These are phyloP conservation scores for Zaprionus gabonicus DNA, from an alignment of 1,140 invertebrate species.

Conservation along the genomic window DNA sequence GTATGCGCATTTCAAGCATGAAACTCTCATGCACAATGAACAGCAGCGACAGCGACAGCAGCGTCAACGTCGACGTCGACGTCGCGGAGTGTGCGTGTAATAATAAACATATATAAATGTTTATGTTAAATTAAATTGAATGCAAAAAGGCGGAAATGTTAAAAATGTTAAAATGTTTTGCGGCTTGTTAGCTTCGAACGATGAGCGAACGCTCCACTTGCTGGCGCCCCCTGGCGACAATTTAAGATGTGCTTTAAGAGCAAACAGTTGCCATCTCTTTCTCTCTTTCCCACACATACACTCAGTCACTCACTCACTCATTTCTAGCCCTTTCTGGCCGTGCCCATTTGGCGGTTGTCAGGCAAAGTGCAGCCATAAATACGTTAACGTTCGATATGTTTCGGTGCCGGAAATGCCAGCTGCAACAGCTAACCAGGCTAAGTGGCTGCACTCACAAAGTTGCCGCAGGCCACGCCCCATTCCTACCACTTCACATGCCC, in stretches of 20 bases:
- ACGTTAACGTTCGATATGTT: constrained; percentile 79
- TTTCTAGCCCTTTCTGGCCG: constrained; percentile 3
- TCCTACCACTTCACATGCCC: background rate
- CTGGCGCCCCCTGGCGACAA: constrained; percentile 32
- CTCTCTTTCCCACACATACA: background rate
- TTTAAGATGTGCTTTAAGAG: constrained; percentile 64
- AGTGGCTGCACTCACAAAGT: constrained; percentile 71
- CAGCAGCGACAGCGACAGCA: constrained; percentile 23
- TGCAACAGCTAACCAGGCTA: constrained; percentile 69
- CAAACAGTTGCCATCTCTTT: background rate
- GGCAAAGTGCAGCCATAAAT: constrained; percentile 78
- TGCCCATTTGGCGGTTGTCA: constrained; percentile 64
- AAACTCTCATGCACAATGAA: constrained; percentile 69
- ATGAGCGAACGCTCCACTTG: constrained; percentile 46
- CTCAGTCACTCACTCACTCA: background rate
- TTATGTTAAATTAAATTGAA: constrained; percentile 83
- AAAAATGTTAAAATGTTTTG: constrained; percentile 67
- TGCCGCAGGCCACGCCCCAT: constrained; percentile 36
- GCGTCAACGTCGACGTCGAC: background rate
- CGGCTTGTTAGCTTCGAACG: constrained; percentile 62
- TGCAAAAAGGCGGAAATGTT: constrained; percentile 79
- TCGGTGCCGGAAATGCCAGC: constrained; percentile 54
- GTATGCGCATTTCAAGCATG: constrained; percentile 79
- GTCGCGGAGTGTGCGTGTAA: constrained; percentile 57
- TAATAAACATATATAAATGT: constrained; percentile 82